phyloP scores from a whole-genome alignment of 2,113 vertebrate genomes.

The Labrus mixtus region DNA sequence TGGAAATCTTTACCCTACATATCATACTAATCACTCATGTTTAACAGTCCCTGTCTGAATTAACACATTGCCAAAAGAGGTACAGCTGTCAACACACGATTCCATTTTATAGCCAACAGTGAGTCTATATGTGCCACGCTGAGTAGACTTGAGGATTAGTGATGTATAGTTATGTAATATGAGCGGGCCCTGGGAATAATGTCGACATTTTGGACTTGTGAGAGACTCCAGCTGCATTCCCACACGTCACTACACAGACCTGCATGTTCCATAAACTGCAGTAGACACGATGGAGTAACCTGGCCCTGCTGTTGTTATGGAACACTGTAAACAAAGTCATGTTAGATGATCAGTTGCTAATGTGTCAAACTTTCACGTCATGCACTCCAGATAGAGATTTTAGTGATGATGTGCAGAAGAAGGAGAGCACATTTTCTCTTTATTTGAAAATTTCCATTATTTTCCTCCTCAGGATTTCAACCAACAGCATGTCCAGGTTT shows the following conservation, averaged over 20 bases:
- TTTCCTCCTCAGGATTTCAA: not conserved
- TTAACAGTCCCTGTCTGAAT: slow-evolving; percentile 7
- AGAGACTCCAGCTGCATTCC: slow-evolving; percentile 66
- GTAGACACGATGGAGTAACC: slow-evolving; percentile 30
- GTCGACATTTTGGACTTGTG: slow-evolving; percentile 62
- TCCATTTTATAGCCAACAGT: slow-evolving; percentile 10
- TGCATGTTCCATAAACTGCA: slow-evolving; percentile 50
- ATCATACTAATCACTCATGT: slow-evolving; percentile 2
- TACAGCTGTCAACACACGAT: slow-evolving; percentile 39
- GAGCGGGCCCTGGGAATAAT: slow-evolving; percentile 60
- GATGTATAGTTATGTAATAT: slow-evolving; percentile 52
- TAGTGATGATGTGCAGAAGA: slow-evolving; percentile 16
- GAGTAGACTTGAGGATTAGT: slow-evolving; percentile 49
- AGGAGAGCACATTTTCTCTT: not conserved
- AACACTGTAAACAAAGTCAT: not conserved
- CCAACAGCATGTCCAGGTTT: not conserved
- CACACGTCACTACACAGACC: slow-evolving; percentile 35
- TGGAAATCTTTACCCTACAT: not conserved
- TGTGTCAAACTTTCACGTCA: not conserved
- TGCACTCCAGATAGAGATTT: not conserved
- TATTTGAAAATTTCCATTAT: not conserved
- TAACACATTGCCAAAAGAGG: slow-evolving; percentile 8
- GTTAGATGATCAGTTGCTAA: not conserved
- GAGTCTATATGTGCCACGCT: slow-evolving; percentile 12
- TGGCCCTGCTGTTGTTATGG: not conserved